Evolutionary conservation across 2,888 invertebrate genomes (phyloP).

Genomic region (Cinara cedri): DNA sequence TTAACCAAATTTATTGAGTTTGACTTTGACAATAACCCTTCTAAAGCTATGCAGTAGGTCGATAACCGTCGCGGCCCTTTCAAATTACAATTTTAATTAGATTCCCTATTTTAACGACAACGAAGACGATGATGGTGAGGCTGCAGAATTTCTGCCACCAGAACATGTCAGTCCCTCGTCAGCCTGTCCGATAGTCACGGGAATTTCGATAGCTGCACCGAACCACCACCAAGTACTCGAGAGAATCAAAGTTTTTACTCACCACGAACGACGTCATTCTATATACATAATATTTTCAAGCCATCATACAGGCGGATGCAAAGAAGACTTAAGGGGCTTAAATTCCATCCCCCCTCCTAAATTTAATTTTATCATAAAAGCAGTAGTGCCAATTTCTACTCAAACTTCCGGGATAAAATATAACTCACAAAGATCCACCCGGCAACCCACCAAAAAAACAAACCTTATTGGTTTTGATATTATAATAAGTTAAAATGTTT

Average conservation of each 20-base stretch:
- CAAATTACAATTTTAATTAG: slow-evolving; percentile 47
- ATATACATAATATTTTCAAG: too few species aligned
- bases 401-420: too few species aligned
- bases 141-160: slow-evolving; percentile 17
- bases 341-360: too few species aligned
- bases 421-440: too few species aligned
- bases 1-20: too few species aligned
- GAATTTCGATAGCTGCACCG: slow-evolving; percentile 35
- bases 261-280: not conserved
- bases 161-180: slow-evolving; percentile 48
- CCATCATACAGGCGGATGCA: too few species aligned
- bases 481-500: too few species aligned
- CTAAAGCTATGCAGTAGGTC: not conserved
- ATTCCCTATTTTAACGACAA: slow-evolving; percentile 39
- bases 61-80: slow-evolving; percentile 25
- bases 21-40: slow-evolving; percentile 35
- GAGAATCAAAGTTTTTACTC: slow-evolving; percentile 24
- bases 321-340: too few species aligned
- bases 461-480: too few species aligned
- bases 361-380: too few species aligned
- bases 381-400: too few species aligned
- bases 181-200: slow-evolving; percentile 15
- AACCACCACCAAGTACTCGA: slow-evolving; percentile 34
- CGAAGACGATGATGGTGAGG: not conserved
- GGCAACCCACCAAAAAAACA: too few species aligned